These are phyloP conservation scores for Philopotamus ludificatus DNA, from an alignment of 1,140 invertebrate species.

Conservation along the genomic window DNA sequence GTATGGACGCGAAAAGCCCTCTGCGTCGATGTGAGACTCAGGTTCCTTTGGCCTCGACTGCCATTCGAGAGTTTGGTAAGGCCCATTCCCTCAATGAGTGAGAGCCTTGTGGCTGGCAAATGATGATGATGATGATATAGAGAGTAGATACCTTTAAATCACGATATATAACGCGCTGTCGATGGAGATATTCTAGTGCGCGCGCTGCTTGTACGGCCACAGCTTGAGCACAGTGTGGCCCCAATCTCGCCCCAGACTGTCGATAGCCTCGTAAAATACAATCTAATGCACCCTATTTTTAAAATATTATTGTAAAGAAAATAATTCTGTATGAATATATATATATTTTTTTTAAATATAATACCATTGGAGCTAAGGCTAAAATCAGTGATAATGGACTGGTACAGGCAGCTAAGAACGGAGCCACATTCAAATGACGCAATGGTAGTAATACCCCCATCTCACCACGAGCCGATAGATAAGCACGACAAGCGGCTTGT, in stretches of 20 bases:
- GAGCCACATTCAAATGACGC: conserved; percentile 88
- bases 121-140: too few relatives aligned
- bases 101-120: too few relatives aligned
- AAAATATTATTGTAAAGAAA: conserved; percentile 8
- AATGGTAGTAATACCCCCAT: conserved; percentile 84
- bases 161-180: conserved; percentile 90
- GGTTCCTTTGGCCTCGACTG: too few relatives aligned
- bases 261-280: conserved; percentile 78
- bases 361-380: conserved; percentile 76
- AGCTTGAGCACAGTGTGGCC: conserved; percentile 77
- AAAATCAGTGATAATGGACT: conserved; percentile 89
- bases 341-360: too few relatives aligned
- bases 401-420: conserved; percentile 83
- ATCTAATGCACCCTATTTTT: conserved; percentile 77
- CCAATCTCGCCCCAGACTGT: conserved; percentile 77
- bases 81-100: too few relatives aligned
- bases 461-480: conserved; percentile 93
- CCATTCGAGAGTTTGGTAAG: too few relatives aligned
- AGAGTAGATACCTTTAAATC: conserved; percentile 74
- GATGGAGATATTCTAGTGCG: conserved; percentile 94
- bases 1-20: neutral
- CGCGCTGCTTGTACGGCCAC: conserved; percentile 88
- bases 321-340: neutral
- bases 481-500: conserved; percentile 91
- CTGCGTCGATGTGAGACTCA: too few relatives aligned